Conservation (phyloP, 2,888 invertebrate genomes). For the Hipparchia semele region DNA sequence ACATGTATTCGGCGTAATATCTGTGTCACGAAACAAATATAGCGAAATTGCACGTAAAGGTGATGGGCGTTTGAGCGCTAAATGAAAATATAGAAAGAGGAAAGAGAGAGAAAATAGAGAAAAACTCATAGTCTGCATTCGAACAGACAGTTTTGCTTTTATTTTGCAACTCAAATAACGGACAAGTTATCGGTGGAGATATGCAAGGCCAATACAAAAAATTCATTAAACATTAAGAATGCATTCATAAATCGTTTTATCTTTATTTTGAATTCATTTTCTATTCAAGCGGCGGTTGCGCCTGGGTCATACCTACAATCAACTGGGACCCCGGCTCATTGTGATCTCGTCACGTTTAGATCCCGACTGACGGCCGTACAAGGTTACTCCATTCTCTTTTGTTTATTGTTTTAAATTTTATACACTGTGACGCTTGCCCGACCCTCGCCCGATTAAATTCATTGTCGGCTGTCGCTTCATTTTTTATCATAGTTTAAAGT, state of each 20-base stretch:
- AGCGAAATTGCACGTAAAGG: too few species aligned
- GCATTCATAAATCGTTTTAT: conserved; percentile 36
- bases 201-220: neutral
- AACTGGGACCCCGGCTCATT: conserved; percentile 72
- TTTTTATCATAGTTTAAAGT: conserved; percentile 28
- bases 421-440: conserved; percentile 34
- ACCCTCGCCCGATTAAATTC: conserved; percentile 38
- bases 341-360: conserved; percentile 46
- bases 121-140: too few species aligned
- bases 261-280: conserved; percentile 45
- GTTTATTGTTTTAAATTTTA: conserved; percentile 29
- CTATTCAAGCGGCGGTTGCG: conserved; percentile 61
- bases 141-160: too few species aligned
- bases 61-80: too few species aligned
- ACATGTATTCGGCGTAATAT: too few species aligned
- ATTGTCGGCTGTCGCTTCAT: conserved; percentile 37
- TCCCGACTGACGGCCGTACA: conserved; percentile 35
- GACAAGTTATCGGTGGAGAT: too few species aligned
- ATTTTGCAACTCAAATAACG: too few species aligned
- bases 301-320: conserved; percentile 75
- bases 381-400: conserved; percentile 39
- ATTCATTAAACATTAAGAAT: conserved; percentile 13
- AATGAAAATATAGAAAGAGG: too few species aligned
- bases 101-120: too few species aligned
- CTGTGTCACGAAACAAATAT: too few species aligned